Conservation (phyloP, 2,888 invertebrate genomes). For the Physocephala rufipes region DNA sequence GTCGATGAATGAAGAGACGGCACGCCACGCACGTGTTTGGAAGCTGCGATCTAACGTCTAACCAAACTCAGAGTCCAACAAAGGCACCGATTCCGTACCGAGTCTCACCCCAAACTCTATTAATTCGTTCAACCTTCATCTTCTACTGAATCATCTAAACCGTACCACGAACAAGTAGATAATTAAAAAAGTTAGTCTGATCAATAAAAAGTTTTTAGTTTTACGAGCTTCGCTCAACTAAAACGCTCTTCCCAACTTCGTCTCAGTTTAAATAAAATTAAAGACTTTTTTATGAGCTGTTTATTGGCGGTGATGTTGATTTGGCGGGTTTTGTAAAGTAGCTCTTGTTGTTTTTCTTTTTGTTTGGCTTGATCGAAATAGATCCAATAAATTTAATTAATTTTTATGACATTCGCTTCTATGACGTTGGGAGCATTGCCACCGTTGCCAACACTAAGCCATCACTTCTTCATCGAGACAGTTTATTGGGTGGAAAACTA, state of each 20-base stretch:
- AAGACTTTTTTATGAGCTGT: constrained; percentile 57
- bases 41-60: too few relatives aligned
- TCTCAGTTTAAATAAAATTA: constrained; percentile 45
- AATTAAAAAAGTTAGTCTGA: constrained; percentile 54
- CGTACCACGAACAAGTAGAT: constrained; percentile 38
- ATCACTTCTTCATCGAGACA: too few relatives aligned
- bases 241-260: neutral
- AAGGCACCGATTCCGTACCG: too few relatives aligned
- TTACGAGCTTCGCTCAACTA: neutral
- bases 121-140: too few relatives aligned
- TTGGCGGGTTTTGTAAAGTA: constrained; percentile 19
- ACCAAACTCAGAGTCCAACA: too few relatives aligned
- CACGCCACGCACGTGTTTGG: too few relatives aligned
- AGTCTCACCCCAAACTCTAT: too few relatives aligned
- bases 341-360: neutral
- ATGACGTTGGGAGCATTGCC: neutral
- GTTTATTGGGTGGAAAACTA: too few relatives aligned
- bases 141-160: neutral
- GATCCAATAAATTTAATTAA: constrained; percentile 54
- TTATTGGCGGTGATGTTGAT: constrained; percentile 49
- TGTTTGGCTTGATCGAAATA: constrained; percentile 27
- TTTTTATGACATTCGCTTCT: constrained; percentile 52
- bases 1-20: too few relatives aligned
- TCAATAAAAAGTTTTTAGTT: constrained; percentile 38
- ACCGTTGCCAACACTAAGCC: too few relatives aligned